These are phyloP conservation scores for Sphenopsis melanotis DNA, from an alignment of 2,797 vertebrate genomes.

Conservation along the genomic window DNA sequence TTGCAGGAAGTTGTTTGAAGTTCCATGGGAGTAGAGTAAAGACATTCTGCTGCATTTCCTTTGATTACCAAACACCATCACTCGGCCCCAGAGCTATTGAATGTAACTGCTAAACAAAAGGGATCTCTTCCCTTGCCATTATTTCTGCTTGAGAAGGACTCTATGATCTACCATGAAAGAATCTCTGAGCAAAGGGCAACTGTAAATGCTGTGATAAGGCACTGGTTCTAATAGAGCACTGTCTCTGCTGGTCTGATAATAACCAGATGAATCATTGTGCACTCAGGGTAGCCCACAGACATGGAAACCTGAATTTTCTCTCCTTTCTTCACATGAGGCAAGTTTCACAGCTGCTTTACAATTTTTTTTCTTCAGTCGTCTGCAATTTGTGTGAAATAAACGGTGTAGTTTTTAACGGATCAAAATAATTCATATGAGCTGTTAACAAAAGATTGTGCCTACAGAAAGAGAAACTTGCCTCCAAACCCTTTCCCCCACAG, in stretches of 20 bases:
- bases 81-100: background rate
- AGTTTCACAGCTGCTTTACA: background rate
- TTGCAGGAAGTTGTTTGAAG: background rate
- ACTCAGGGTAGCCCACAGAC: background rate
- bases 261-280: background rate
- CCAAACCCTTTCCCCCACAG: background rate
- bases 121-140: background rate
- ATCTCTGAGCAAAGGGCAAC: background rate
- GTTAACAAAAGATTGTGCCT: conserved; percentile 40
- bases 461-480: conserved; percentile 35
- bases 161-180: background rate
- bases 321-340: background rate
- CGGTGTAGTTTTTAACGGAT: background rate
- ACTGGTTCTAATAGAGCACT: background rate
- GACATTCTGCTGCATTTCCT: background rate
- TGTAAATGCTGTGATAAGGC: background rate
- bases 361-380: background rate
- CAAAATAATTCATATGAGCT: conserved; percentile 39
- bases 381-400: background rate
- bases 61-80: background rate
- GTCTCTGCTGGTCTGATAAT: background rate
- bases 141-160: background rate
- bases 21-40: background rate
- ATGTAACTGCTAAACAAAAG: background rate
- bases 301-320: background rate